phyloP scores from a whole-genome alignment of 2,113 vertebrate genomes.

The Toxotes chatareus region DNA sequence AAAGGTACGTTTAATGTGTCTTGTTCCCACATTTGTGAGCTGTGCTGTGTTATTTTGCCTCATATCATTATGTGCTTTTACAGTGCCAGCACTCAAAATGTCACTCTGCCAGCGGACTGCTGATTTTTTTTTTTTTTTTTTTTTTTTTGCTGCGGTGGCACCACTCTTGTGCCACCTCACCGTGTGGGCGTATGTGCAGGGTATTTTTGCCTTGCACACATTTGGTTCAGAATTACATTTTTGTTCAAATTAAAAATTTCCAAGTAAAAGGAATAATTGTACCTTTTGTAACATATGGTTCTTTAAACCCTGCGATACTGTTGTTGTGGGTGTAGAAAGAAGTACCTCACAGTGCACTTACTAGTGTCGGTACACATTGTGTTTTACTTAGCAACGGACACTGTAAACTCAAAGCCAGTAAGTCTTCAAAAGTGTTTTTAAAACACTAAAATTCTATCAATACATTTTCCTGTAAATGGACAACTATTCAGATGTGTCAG shows the following conservation, averaged over 20 bases:
- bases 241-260: background rate
- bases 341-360: background rate
- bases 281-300: background rate
- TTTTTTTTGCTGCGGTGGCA: conserved; percentile 25
- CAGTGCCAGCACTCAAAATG: conserved; percentile 68
- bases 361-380: background rate
- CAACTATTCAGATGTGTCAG: background rate
- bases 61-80: conserved; percentile 64
- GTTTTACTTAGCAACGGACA: background rate
- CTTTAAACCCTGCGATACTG: background rate
- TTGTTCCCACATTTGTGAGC: conserved; percentile 60
- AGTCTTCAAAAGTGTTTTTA: too few relatives aligned
- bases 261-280: background rate
- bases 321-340: background rate
- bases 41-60: conserved; percentile 59
- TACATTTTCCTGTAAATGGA: background rate
- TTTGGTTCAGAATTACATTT: conserved; percentile 1
- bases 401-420: background rate
- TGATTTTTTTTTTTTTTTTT: conserved; percentile 28
- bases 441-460: background rate
- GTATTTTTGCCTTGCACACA: background rate
- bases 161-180: background rate
- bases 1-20: conserved; percentile 81
- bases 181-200: background rate
- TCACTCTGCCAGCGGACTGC: conserved; percentile 60